These are phyloP conservation scores for Carterocephalus palaemon DNA, from an alignment of 2,888 invertebrate species.

Conservation along the genomic window DNA sequence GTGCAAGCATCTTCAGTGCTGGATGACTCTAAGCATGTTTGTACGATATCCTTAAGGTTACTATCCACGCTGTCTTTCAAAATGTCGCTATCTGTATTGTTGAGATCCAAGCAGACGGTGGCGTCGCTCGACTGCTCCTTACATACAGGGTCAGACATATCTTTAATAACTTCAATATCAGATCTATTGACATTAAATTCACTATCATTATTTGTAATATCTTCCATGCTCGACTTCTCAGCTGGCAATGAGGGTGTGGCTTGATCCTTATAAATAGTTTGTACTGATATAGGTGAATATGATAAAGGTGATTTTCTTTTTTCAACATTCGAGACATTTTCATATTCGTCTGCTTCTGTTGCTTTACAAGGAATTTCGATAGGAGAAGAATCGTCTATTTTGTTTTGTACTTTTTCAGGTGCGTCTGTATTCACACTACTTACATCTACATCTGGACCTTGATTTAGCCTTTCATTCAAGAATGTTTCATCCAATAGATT, in stretches of 20 bases:
- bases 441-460: constrained; percentile 1
- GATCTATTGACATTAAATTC: constrained; percentile 34
- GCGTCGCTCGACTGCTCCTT: constrained; percentile 41
- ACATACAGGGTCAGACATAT: constrained; percentile 16
- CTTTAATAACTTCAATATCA: constrained; percentile 35
- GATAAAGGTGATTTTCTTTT: constrained; percentile 19
- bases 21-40: constrained; percentile 30
- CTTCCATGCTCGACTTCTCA: constrained; percentile 31
- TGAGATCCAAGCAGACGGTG: constrained; percentile 66
- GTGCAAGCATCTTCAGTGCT: constrained; percentile 33
- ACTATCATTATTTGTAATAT: constrained; percentile 26
- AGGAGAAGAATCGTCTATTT: constrained; percentile 6
- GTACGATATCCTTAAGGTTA: constrained; percentile 40
- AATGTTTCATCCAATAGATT: neutral
- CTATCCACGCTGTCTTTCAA: constrained; percentile 40
- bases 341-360: constrained; percentile 5
- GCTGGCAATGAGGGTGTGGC: constrained; percentile 10
- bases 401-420: constrained; percentile 56
- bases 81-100: constrained; percentile 49
- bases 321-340: constrained; percentile 5
- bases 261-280: constrained; percentile 48
- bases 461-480: neutral
- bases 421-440: constrained; percentile 27
- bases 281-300: constrained; percentile 63
- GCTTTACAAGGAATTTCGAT: constrained; percentile 5